Conservation (phyloP, 2,888 invertebrate species). For the Cataglyphis altisquamis region DNA sequence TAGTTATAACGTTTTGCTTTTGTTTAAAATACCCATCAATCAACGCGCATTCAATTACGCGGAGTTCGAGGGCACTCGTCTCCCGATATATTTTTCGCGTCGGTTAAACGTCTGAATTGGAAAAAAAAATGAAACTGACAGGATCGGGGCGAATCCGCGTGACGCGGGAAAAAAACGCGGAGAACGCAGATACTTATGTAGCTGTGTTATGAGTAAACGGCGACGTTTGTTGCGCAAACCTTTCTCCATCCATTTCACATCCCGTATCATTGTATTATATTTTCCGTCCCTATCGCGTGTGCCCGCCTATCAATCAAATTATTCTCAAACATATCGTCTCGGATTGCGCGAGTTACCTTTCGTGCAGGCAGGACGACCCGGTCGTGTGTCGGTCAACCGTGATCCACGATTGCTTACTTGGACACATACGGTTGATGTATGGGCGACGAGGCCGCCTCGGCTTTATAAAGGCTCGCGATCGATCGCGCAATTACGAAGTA, state of each 20-base stretch:
- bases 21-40: constrained; percentile 52
- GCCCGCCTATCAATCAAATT: constrained; percentile 60
- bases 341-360: constrained; percentile 36
- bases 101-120: constrained; percentile 41
- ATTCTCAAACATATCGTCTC: constrained; percentile 62
- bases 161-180: not conserved
- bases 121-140: constrained; percentile 41
- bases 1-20: constrained; percentile 52
- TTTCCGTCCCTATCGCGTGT: constrained; percentile 48
- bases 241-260: too few species aligned
- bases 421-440: constrained; percentile 47
- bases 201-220: not conserved
- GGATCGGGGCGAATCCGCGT: constrained; percentile 7
- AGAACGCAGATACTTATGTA: constrained; percentile 1
- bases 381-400: constrained; percentile 45
- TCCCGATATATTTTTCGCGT: constrained; percentile 42
- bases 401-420: constrained; percentile 52
- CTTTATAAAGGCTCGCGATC: constrained; percentile 23
- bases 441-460: constrained; percentile 17
- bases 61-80: constrained; percentile 33
- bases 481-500: constrained; percentile 45
- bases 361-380: constrained; percentile 40
- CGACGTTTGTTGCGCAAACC: not conserved
- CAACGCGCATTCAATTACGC: constrained; percentile 49
- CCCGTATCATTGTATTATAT: not conserved